Conservation (phyloP, 2,797 vertebrate genomes). For the Xenentodon cancila region DNA sequence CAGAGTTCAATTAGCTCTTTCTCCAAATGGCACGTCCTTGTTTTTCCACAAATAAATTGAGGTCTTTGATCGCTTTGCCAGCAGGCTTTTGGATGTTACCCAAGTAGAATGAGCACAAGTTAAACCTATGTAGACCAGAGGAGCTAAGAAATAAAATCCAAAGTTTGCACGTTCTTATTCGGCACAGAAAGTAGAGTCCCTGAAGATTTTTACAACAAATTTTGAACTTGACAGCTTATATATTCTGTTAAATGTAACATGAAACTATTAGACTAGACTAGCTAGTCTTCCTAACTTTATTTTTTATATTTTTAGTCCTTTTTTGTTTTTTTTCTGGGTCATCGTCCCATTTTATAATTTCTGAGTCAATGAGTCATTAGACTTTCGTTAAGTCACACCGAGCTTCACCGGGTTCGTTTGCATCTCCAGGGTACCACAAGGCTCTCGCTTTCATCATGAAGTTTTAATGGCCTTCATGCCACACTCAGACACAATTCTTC, state of each 20-base stretch:
- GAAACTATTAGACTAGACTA: no score
- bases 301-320: no score
- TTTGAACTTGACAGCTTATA: no score
- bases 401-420: background rate
- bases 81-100: no score
- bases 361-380: background rate
- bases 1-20: conserved; percentile 58
- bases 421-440: background rate
- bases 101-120: background rate
- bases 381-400: background rate
- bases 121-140: background rate
- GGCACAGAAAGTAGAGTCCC: background rate
- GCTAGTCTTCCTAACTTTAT: background rate
- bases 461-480: background rate
- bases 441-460: background rate
- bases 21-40: conserved; percentile 41
- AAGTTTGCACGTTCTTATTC: conserved; percentile 1
- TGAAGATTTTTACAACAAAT: background rate
- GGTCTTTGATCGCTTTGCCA: conserved; percentile 28
- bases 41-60: conserved; percentile 43
- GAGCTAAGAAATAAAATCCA: background rate
- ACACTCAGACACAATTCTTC: no score
- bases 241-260: background rate
- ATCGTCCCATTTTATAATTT: background rate
- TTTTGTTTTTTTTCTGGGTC: background rate